These are phyloP conservation scores for Oryzias sinensis DNA, from an alignment of 2,797 vertebrate species.

Conservation along the genomic window DNA sequence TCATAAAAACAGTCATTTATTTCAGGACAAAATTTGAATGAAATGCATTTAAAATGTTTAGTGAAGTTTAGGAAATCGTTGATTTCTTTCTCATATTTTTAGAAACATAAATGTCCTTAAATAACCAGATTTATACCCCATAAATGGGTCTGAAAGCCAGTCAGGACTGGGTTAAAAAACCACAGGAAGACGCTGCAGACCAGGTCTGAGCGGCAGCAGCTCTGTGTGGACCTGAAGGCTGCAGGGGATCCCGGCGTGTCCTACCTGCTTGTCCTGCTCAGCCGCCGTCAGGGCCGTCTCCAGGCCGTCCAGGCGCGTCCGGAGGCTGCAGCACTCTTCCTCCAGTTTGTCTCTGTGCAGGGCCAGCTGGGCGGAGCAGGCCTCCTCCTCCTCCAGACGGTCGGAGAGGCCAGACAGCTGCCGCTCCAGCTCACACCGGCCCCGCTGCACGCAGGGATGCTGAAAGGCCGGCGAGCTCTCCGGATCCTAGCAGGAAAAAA, in stretches of 20 bases:
- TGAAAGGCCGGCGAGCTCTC: conserved; percentile 68
- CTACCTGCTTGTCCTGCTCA: conserved; percentile 75
- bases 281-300: conserved; percentile 62
- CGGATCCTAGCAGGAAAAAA: conserved; percentile 63
- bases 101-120: too few species aligned
- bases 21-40: too few species aligned
- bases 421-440: conserved; percentile 66
- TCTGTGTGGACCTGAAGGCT: too few species aligned
- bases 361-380: conserved; percentile 62
- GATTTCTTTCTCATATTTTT: too few species aligned
- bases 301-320: conserved; percentile 74
- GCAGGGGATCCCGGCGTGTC: neutral
- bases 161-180: too few species aligned
- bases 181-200: too few species aligned
- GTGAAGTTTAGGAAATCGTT: too few species aligned
- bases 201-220: neutral
- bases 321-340: conserved; percentile 71
- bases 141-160: too few species aligned
- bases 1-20: too few species aligned
- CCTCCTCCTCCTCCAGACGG: conserved; percentile 77
- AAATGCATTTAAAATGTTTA: too few species aligned
- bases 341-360: conserved; percentile 72
- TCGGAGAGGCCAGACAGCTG: conserved; percentile 72
- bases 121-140: too few species aligned
- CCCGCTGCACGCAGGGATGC: conserved; percentile 69